Base-by-base conservation (phyloP, 2,113 vertebrate species). In the Plecotus auritus region DNA sequence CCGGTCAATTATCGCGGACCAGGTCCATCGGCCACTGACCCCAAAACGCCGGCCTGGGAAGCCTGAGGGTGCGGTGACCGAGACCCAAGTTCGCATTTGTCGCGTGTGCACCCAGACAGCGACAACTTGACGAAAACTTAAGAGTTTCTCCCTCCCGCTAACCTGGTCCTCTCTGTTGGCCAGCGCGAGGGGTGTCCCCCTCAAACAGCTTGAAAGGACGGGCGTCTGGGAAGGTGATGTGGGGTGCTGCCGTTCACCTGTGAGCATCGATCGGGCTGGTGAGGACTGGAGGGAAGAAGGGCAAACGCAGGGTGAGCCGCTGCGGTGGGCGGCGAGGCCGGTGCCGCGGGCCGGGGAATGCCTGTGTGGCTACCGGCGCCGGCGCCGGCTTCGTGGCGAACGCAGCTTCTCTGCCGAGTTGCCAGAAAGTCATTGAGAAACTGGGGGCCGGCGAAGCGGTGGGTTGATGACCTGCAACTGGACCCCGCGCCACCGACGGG, bases 301-400 rank as follows among this genome's bases (percentile, higher is more conserved):
- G 49, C 49, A 49, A 14, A 16, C 49, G 49, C 49, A 5, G 4
- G 49, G 14, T 14, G 49, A 49, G 49, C 49, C 5, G 49, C 49
- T 49, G 49, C 49, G 49, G 42, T 42, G 7, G 6, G 6, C 7
- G 42, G 42, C 42, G 42, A 42, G 17, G 18, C 54, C 17, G 51
- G 7, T 1, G 1, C 49, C 2, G 90, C 78, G 0, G 54, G 85
- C 42, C 42, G 54, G 13, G 2, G 18, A 42, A 10, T 4, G 74
- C 37, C 22, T 6, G 5, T 14, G 32, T 1, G 42, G 67, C 42
- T 5, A 1, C 1, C 0, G 78, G 47, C n/a, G n/a, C 70, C 1
- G 35, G 10, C 37, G 4, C 69, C 1, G 47, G 54, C 30, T 67
- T 73, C 1, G 1, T 17, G 47, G 13, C 81, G 13, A 9, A 26